Percentiles rank a stretch among this genome's conserved stretches.
Evolutionary conservation across 1,140 invertebrate species (phyloP).

Genomic region (Musca domestica): DNA sequence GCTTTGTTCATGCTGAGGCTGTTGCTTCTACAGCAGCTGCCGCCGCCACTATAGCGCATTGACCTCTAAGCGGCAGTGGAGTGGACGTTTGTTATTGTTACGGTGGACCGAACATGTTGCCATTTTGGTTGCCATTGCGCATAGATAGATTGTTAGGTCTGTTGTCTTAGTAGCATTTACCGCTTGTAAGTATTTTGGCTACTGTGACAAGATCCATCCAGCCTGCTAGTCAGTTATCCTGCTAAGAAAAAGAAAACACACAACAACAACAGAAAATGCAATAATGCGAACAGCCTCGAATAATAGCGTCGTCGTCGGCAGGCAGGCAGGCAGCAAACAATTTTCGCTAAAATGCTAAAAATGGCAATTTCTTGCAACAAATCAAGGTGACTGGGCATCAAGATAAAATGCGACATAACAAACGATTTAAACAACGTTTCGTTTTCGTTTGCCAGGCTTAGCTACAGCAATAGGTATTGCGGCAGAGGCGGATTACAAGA

Average conservation of each 20-base stretch:
- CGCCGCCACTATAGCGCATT: neutral
- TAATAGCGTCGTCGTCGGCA: too few relatives aligned
- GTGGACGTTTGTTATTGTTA: constrained; percentile 9
- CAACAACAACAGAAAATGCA: too few relatives aligned
- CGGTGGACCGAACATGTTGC: too few relatives aligned
- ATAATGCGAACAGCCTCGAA: too few relatives aligned
- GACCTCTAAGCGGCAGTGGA: constrained; percentile 2
- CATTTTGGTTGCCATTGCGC: neutral
- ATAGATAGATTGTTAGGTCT: neutral
- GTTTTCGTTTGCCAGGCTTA: constrained; percentile 1
- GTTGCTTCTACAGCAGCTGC: neutral
- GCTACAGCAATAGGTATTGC: too few relatives aligned
- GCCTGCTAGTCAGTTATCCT: too few relatives aligned
- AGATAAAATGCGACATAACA: constrained; percentile 27
- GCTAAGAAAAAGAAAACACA: too few relatives aligned
- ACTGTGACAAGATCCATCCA: constrained; percentile 1
- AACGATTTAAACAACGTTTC: constrained; percentile 26
- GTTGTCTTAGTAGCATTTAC: constrained; percentile 6
- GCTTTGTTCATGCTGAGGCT: neutral
- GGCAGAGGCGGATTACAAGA: too few relatives aligned
- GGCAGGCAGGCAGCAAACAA: neutral
- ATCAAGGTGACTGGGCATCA: constrained; percentile 28
- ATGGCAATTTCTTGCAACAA: constrained; percentile 28
- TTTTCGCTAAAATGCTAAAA: constrained; percentile 28
- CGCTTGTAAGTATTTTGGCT: constrained; percentile 9